Evolutionary conservation across 1,140 invertebrate species (phyloP).

Genomic region (Eubasilissa regina): DNA sequence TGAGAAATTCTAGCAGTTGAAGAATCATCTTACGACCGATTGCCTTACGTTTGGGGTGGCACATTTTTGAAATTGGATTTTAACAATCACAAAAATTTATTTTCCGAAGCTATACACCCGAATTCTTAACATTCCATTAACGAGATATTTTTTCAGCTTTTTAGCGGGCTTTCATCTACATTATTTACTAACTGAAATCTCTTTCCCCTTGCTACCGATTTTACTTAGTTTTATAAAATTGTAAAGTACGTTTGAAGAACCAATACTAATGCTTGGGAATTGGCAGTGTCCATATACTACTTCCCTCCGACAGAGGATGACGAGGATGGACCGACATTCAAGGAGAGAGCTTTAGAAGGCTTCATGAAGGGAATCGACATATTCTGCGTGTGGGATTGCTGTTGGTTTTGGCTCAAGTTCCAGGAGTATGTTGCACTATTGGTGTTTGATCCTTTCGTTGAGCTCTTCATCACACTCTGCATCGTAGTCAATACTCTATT

Average conservation of each 20-base stretch:
- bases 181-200: slow-evolving; percentile 67
- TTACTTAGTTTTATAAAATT: slow-evolving; percentile 10
- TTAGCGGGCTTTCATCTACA: slow-evolving; percentile 54
- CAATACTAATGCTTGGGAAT: slow-evolving; percentile 60
- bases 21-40: background rate
- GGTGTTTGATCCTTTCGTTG: slow-evolving; percentile 98
- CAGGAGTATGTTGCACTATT: slow-evolving; percentile 92
- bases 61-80: slow-evolving; percentile 29
- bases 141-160: slow-evolving; percentile 54
- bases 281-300: slow-evolving; percentile 92
- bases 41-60: slow-evolving; percentile 31
- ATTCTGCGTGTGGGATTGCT: slow-evolving; percentile 98
- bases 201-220: slow-evolving; percentile 66
- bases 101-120: background rate
- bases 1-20: slow-evolving; percentile 10
- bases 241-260: slow-evolving; percentile 57
- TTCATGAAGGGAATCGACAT: slow-evolving; percentile 89
- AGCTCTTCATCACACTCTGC: slow-evolving; percentile 97
- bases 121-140: slow-evolving; percentile 7
- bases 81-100: slow-evolving; percentile 34
- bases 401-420: slow-evolving; percentile 90
- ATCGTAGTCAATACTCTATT: slow-evolving; percentile 98
- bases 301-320: slow-evolving; percentile 91
- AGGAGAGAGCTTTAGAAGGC: slow-evolving; percentile 85
- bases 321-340: slow-evolving; percentile 90